A percentile compares a stretch with the other conserved stretches of the same genome.
Conservation (phyloP, 2,797 vertebrate species). For the Vipera ursinii region DNA sequence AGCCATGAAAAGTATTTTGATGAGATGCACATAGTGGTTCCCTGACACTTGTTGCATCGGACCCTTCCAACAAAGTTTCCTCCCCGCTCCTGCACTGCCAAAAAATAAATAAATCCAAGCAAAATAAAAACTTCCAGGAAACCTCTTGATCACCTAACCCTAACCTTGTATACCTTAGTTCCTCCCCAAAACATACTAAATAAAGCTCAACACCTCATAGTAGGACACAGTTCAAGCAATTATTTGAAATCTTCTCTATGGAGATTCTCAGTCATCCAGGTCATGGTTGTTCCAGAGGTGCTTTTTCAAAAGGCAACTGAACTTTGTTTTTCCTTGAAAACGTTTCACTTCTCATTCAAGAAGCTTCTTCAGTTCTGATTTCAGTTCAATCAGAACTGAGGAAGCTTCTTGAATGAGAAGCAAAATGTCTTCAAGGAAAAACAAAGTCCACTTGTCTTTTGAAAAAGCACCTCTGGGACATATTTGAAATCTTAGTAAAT, state of each 20-base stretch:
- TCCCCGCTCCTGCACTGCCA: background rate
- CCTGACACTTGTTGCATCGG: background rate
- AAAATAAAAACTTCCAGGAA: background rate
- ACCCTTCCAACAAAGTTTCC: background rate
- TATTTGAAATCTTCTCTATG: background rate
- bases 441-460: background rate
- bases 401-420: background rate
- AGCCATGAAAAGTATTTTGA: background rate
- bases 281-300: background rate
- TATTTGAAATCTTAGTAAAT: background rate
- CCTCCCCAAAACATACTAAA: background rate
- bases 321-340: background rate
- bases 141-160: background rate
- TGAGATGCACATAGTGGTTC: background rate
- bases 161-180: background rate
- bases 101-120: background rate
- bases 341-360: background rate
- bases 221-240: background rate
- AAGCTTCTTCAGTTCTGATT: background rate
- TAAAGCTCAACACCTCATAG: background rate
- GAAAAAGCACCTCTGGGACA: background rate
- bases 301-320: background rate
- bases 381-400: background rate
- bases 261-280: background rate
- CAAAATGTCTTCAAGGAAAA: background rate